Evolutionary conservation across 2,888 invertebrate genomes (phyloP).

Genomic region (Acholoe squamosa): DNA sequence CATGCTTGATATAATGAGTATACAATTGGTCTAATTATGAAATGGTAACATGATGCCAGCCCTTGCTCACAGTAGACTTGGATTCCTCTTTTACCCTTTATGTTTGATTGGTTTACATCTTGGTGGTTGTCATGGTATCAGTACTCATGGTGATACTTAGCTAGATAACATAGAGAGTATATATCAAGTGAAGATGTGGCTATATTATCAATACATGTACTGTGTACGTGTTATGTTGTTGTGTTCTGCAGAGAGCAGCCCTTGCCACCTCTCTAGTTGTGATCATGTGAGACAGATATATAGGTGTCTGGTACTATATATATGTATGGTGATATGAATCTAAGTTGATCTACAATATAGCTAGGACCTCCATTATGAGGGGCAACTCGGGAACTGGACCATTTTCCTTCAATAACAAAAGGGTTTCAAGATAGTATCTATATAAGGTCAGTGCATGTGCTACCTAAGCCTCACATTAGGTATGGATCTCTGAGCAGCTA

Average conservation of each 20-base stretch:
- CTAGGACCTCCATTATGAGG: not conserved
- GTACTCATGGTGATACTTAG: slow-evolving; percentile 52
- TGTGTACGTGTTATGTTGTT: not conserved
- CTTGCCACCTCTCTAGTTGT: slow-evolving; percentile 20
- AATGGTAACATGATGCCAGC: not conserved
- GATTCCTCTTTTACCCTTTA: not conserved
- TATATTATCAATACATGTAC: slow-evolving; percentile 11
- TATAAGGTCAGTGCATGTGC: slow-evolving; percentile 1
- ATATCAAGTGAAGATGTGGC: not conserved
- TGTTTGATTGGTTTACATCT: slow-evolving; percentile 57
- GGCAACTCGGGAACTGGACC: slow-evolving; percentile 14
- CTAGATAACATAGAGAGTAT: slow-evolving; percentile 16
- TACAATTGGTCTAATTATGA: not conserved
- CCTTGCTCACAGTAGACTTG: slow-evolving; percentile 25
- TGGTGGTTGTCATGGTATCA: slow-evolving; percentile 49
- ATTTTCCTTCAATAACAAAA: slow-evolving; percentile 8
- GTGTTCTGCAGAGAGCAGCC: not conserved
- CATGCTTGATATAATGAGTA: slow-evolving; percentile 26
- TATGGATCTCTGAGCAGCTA: slow-evolving; percentile 17
- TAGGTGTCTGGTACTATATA: not conserved
- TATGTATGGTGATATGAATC: not conserved
- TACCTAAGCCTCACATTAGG: not conserved
- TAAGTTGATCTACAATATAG: not conserved
- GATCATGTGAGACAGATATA: not conserved
- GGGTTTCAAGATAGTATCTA: not conserved